Base-by-base conservation (phyloP, 2,888 invertebrate species). In the Dendrolimus pini region DNA sequence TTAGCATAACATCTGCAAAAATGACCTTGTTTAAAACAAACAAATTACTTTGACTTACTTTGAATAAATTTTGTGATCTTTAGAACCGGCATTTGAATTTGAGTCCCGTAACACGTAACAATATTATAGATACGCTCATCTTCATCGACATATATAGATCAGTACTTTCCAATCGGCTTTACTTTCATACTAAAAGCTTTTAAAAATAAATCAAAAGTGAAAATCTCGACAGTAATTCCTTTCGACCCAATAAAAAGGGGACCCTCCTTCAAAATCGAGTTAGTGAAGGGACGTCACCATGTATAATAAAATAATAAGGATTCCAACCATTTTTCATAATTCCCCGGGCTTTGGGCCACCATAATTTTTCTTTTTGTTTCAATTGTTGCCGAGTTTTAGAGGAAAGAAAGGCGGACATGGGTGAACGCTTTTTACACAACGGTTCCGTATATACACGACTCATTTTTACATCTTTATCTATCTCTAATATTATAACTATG, bases 301-400 rank as follows among this genome's bases (percentile, higher is more conserved):
- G 63, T 66, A 65, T 70, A 67, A 71, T 70, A 68, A 64, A 64
- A 71, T 71, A 70, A 67, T 69, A 70, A 67, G 65, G 65, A 66
- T 69, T 62, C 65, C 67, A 56, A 65, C 75, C 80, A 82, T 87
- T 85, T 81, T 80, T 89, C 82, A 85, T 85, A 85, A 85, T 81
- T 82, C 78, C 75, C 77, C 66, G 68, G 69, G 72, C 72, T 63
- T 71, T 61, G 68, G 61, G 70, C 65, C 64, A 65, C 71, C 76
- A 78, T 85, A 86, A 87, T 85, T 88, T 47, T 88, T 88, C 84
- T 82, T 88, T 54, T 88, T 85, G 85, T 89, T 88, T 85, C 87
- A 88, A 88, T 89, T 83, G 85, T 85, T 81, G 77, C 47, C 69
- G 75, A 83, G 76, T 82, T 80, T 77, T 68, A 70, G 76, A 73